Percentiles rank a stretch among this genome's conserved stretches.
These are phyloP conservation scores for Gallinago stenura DNA, from an alignment of 2,797 vertebrate species.

Conservation along the genomic window DNA sequence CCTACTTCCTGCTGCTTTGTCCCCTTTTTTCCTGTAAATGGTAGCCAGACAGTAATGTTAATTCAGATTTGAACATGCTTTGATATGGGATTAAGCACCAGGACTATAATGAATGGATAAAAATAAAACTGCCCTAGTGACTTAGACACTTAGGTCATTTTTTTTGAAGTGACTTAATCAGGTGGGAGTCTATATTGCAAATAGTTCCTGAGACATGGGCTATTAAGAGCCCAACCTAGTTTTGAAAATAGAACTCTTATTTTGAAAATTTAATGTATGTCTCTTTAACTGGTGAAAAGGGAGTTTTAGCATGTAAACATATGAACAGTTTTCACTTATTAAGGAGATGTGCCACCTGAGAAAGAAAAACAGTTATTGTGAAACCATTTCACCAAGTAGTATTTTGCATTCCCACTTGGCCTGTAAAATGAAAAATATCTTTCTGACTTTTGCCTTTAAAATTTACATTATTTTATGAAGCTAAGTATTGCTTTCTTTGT, in stretches of 20 bases:
- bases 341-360: background rate
- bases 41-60: background rate
- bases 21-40: background rate
- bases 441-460: background rate
- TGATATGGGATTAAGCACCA: background rate
- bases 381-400: background rate
- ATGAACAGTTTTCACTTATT: background rate
- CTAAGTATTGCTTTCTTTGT: background rate
- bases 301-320: background rate
- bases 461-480: background rate
- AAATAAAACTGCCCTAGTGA: background rate
- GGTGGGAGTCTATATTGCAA: background rate
- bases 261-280: background rate
- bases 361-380: background rate
- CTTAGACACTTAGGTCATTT: background rate
- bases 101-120: background rate
- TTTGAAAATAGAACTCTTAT: background rate
- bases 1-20: background rate
- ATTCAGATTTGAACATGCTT: background rate
- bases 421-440: background rate
- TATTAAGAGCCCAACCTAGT: background rate
- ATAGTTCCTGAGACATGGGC: background rate
- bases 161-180: background rate
- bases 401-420: background rate
- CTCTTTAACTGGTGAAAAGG: background rate